Evolutionary conservation across 1,140 invertebrate genomes (phyloP).

Genomic region (Phymastichus coffea): DNA sequence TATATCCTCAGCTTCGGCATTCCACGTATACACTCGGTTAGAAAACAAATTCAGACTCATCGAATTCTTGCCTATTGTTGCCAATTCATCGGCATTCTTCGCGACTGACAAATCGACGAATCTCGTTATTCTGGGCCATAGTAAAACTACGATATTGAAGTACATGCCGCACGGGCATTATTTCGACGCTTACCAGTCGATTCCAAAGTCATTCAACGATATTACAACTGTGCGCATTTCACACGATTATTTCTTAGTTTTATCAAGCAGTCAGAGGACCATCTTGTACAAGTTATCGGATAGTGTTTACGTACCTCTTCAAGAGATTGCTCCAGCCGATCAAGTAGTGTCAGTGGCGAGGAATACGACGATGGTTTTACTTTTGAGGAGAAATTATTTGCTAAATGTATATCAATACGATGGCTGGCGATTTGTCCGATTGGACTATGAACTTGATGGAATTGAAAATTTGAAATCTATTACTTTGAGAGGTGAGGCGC

Average conservation of each 20-base stretch:
- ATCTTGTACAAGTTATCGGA: conserved; percentile 48
- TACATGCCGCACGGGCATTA: conserved; percentile 20
- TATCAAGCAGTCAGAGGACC: conserved; percentile 27
- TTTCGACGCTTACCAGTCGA: conserved; percentile 31
- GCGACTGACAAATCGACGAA: conserved; percentile 29
- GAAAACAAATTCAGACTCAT: conserved; percentile 58
- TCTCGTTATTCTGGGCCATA: conserved; percentile 12
- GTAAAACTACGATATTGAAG: conserved; percentile 18
- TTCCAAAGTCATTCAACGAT: neutral
- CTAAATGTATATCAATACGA: conserved; percentile 49
- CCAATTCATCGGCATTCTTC: conserved; percentile 31
- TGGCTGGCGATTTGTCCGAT: conserved; percentile 51
- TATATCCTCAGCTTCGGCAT: conserved; percentile 13
- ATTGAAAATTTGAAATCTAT: neutral
- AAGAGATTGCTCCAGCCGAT: conserved; percentile 37
- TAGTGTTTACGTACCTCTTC: conserved; percentile 50
- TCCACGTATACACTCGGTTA: conserved; percentile 53
- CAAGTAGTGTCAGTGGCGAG: conserved; percentile 19
- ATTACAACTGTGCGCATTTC: neutral
- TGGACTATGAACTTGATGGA: conserved; percentile 20
- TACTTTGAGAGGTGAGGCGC: conserved; percentile 2
- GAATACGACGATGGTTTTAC: conserved; percentile 28
- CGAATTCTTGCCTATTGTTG: conserved; percentile 38
- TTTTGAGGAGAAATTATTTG: conserved; percentile 17
- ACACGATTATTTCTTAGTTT: conserved; percentile 29